A percentile compares a stretch with the other conserved stretches of the same genome.
Evolutionary conservation across 1,140 invertebrate genomes (phyloP).

Genomic region (Zelostemma sp.): DNA sequence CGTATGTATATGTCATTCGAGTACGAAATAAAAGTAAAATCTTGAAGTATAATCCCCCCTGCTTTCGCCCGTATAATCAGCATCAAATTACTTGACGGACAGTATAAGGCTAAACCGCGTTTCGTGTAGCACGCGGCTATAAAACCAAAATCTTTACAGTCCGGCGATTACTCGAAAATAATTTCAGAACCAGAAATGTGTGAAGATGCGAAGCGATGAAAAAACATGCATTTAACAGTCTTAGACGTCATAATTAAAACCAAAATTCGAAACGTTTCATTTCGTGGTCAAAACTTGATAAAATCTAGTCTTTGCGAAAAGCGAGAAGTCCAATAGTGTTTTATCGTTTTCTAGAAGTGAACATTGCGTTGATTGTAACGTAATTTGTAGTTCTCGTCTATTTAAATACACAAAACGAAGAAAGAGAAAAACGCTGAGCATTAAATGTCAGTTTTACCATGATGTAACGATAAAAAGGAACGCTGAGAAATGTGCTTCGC

Average conservation of each 20-base stretch:
- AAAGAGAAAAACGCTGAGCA: too few relatives aligned
- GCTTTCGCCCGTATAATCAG: slow-evolving; percentile 38
- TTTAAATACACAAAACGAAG: too few relatives aligned
- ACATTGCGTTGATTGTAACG: too few relatives aligned
- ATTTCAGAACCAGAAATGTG: background rate
- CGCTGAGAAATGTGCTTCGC: too few relatives aligned
- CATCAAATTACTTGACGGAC: slow-evolving; percentile 35
- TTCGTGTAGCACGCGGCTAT: slow-evolving; percentile 18
- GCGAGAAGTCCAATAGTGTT: too few relatives aligned
- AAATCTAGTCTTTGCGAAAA: too few relatives aligned
- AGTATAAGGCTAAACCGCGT: slow-evolving; percentile 27
- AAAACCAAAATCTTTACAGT: slow-evolving; percentile 18
- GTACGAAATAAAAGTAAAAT: slow-evolving; percentile 13
- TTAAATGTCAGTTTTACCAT: background rate
- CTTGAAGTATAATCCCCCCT: slow-evolving; percentile 22
- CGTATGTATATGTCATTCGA: slow-evolving; percentile 20
- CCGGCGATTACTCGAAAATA: slow-evolving; percentile 14
- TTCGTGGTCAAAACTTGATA: too few relatives aligned
- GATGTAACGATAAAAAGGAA: background rate
- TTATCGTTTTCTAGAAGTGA: too few relatives aligned
- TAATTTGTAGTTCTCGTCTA: too few relatives aligned
- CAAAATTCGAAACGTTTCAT: too few relatives aligned
- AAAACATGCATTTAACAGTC: background rate
- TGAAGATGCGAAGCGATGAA: background rate
- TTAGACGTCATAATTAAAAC: too few relatives aligned